Evolutionary conservation across 1,140 invertebrate species (phyloP), one percentile per base, ranked within the genome.

Genomic region (Drosophila nigrodunni): DNA sequence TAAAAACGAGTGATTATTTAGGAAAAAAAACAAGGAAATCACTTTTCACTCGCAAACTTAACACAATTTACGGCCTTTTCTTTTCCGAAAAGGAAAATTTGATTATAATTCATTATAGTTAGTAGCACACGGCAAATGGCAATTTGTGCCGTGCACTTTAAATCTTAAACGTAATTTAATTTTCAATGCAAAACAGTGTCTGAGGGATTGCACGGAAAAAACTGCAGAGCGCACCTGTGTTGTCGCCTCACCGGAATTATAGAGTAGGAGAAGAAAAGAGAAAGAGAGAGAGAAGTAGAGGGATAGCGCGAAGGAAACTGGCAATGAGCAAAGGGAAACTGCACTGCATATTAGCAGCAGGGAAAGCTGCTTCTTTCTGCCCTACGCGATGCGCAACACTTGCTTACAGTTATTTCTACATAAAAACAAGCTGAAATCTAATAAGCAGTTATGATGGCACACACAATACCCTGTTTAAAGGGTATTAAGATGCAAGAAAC

Each of bases 111-210:
- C 57, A 69, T 83, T 85, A 77, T 77, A 80, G 61, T 80, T 66
- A 54, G 49, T 62, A 46, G 55, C 47, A 18, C 66, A 64, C 59
- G 70, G 39, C 18, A 72, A 72, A 65, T 58, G 34, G 55, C 57
- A 73, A 59, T 71, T 61, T 73, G 34, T 54, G 39, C 67, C 25
- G 49, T 62, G 78, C 82, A 78, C 66, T 78, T 85, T 86, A 85
- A 85, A 75, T 85, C 82, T 72, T 75, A 78, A 78, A 72, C 59
- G 64, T 86, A 72, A 85, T 85, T 86, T 86, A 68, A 85, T 85
- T 86, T 86, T 46, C 70, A 78, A 71, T 74, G 82, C 69, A 68
- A 61, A 77, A 67, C 64, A 77, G 69, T 5, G 43, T 35, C 54
- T 52, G 34, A 21, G 37, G 37, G 30, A n/a, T 49, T 10, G 46